These are phyloP conservation scores for Apomyelois bistriatella DNA, from an alignment of 2,888 invertebrate species.

Conservation along the genomic window DNA sequence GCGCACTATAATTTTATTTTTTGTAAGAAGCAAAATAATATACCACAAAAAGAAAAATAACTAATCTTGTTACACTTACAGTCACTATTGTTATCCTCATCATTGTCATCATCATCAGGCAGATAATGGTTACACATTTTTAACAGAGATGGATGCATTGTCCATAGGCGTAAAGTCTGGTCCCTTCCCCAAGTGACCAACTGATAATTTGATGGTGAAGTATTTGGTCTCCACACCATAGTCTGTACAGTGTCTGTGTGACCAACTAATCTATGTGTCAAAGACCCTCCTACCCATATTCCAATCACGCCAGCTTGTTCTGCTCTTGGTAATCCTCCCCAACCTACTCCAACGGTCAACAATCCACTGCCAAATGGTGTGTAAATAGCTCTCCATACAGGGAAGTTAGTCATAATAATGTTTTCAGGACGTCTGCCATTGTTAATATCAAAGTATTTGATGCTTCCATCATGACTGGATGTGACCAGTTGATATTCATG, in stretches of 20 bases:
- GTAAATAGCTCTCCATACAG: conserved; percentile 96
- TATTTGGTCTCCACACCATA: conserved; percentile 94
- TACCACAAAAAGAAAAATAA: not conserved
- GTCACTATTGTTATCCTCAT: conserved; percentile 74
- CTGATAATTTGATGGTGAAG: conserved; percentile 86
- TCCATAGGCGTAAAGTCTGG: conserved; percentile 94
- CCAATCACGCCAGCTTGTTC: conserved; percentile 84
- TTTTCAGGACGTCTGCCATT: conserved; percentile 92
- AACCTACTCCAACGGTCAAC: conserved; percentile 95
- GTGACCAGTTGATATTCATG: conserved; percentile 92
- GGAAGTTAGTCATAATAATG: conserved; percentile 90
- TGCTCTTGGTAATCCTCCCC: conserved; percentile 87
- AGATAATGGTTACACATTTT: conserved; percentile 86
- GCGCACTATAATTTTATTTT: too few species aligned
- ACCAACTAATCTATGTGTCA: conserved; percentile 95
- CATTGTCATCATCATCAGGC: conserved; percentile 82
- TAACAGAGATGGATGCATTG: conserved; percentile 90
- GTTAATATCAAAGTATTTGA: conserved; percentile 95
- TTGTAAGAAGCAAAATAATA: too few species aligned
- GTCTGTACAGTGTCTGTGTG: conserved; percentile 96
- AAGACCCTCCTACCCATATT: conserved; percentile 79
- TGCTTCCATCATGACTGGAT: conserved; percentile 96
- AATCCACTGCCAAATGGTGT: conserved; percentile 96
- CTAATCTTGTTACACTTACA: conserved; percentile 44
- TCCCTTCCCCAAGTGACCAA: conserved; percentile 97